A percentile compares a stretch with the other conserved stretches of the same genome.
Evolutionary conservation across 92 coral and sea anemone species (phyloP).

Genomic region (Palythoa grandis): DNA sequence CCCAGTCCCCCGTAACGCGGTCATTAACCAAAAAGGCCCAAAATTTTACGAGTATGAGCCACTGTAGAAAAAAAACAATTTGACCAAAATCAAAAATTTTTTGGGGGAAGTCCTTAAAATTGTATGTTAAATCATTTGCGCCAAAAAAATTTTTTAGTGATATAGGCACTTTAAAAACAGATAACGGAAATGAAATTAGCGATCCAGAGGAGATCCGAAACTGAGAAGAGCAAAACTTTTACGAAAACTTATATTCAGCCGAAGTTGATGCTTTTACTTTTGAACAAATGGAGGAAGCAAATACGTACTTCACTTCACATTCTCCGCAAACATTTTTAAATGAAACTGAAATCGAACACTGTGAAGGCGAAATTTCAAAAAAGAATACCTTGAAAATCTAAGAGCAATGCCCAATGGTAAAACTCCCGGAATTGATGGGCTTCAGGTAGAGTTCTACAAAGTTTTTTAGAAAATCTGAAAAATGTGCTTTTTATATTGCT

Average conservation of each 20-base stretch:
- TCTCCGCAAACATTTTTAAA: neutral
- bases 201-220: neutral
- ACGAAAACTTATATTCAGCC: neutral
- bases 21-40: too few species aligned
- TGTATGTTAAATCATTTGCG: too few species aligned
- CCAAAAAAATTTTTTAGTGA: too few species aligned
- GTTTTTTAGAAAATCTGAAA: too few species aligned
- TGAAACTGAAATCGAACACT: neutral
- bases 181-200: neutral
- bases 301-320: neutral
- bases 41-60: too few species aligned
- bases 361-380: neutral
- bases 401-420: neutral
- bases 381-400: neutral
- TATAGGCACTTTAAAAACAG: neutral
- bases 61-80: too few species aligned
- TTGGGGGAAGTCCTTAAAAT: too few species aligned
- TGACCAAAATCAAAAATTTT: too few species aligned
- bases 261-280: neutral
- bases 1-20: too few species aligned
- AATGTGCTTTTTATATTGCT: too few species aligned
- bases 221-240: neutral
- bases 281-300: neutral
- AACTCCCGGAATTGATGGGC: too few species aligned
- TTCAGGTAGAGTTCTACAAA: too few species aligned